Conservation (phyloP, 2,797 vertebrate species). For the Anas capensis region DNA sequence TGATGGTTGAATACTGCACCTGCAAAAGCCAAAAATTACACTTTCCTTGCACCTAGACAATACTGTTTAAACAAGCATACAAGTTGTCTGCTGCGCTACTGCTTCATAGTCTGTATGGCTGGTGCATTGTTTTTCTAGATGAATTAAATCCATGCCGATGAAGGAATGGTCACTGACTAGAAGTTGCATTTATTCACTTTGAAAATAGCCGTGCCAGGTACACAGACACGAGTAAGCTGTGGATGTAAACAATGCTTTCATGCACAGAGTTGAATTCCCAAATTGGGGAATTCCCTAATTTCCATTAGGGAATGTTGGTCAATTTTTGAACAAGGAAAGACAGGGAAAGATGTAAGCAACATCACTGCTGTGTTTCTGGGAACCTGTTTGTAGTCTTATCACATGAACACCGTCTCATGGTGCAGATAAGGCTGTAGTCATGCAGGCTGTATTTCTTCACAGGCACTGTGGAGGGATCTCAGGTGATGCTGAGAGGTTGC, state of each 20-base stretch:
- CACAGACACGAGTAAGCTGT: not conserved
- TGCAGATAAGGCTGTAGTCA: rapidly evolving
- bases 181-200: not conserved
- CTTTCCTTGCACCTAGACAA: not conserved
- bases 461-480: not conserved
- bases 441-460: not conserved
- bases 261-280: not conserved
- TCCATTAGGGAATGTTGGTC: not conserved
- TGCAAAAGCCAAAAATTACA: not conserved
- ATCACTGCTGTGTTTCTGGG: not conserved
- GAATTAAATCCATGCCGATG: not conserved
- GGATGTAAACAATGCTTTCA: not conserved
- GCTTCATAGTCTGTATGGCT: not conserved
- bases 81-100: not conserved
- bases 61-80: not conserved
- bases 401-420: not conserved
- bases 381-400: not conserved
- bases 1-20: not conserved
- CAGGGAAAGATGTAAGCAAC: not conserved
- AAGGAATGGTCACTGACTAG: not conserved
- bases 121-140: not conserved
- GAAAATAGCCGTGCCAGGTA: not conserved
- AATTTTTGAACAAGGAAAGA: not conserved
- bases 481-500: not conserved
- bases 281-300: too few relatives aligned